Base-by-base conservation (phyloP, 2,888 invertebrate species). In the Phanerotoma sp. region DNA sequence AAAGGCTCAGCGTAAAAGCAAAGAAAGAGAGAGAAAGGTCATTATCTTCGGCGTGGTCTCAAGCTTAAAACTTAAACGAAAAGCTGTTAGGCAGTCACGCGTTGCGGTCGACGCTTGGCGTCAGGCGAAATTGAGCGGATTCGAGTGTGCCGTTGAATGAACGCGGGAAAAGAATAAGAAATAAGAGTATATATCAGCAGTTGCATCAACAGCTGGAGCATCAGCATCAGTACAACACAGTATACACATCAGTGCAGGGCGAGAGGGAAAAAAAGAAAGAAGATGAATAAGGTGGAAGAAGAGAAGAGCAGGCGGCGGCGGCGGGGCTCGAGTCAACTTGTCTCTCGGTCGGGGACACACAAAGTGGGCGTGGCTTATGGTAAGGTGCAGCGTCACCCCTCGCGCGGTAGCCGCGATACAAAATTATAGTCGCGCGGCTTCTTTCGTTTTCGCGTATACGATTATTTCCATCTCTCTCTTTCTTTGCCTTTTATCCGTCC, bases 81-180 rank as follows among this genome's bases (percentile, higher is more conserved):
- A 75, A 73, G 74, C 71, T 74, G 75, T 75, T 75, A 75, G 71
- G 62, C 69, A 69, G 75, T 75, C 75, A 74, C 75, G 75, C 74
- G 74, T 75, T 75, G 75, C 70, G 75, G 75, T 75, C 68, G 56
- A 52, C 62, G 49, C 54, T 63, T 62, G 66, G 63, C 66, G 66
- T 66, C 64, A 56, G 50, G 64, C 67, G 66, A 69, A 66, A 69
- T 69, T 68, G 69, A 68, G 63, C 67, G 64, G 66, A 63, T 65
- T 67, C 65, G 42, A 58, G 66, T 15, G 41, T 21, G 47, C 41
- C 40, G 37, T 33, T 20, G 47, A 30, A 13, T 28, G 45, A 15
- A 22, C 25, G 45, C 18, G 52, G 50, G 44, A 50, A 53, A 56
- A 54, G 47, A 47, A 58, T 30, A 50, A 42, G 51, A 47, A 49